Conservation (phyloP, 2,888 invertebrate genomes). For the Nephrotoma guestfalica region DNA sequence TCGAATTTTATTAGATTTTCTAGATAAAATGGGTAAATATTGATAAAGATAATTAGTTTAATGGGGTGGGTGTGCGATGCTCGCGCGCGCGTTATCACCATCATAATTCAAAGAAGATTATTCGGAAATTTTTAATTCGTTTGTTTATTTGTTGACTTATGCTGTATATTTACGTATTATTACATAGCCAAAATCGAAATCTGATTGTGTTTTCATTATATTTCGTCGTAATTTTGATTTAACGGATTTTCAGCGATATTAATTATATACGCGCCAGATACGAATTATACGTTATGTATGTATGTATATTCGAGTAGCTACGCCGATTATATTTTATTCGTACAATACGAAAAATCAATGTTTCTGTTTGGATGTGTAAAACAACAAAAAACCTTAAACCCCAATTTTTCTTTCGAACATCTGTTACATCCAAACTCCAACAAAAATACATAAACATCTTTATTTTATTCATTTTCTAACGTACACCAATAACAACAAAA, state of each 20-base stretch:
- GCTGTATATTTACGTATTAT: background rate
- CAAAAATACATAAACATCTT: background rate
- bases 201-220: background rate
- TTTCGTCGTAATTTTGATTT: background rate
- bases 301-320: background rate
- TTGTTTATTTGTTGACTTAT: background rate
- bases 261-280: background rate
- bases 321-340: background rate
- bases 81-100: background rate
- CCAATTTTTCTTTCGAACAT: background rate
- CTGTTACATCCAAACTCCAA: background rate
- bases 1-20: background rate
- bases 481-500: background rate
- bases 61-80: background rate
- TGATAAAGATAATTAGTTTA: background rate
- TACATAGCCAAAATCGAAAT: too few relatives aligned
- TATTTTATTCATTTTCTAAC: background rate
- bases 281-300: background rate
- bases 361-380: background rate
- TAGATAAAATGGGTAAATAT: background rate
- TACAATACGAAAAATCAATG: background rate
- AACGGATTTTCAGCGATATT: background rate
- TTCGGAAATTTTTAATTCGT: background rate
- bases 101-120: background rate
- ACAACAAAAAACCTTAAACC: background rate